These are phyloP conservation scores for Xanthostigma xanthostigma DNA, from an alignment of 2,888 invertebrate genomes.

Conservation along the genomic window DNA sequence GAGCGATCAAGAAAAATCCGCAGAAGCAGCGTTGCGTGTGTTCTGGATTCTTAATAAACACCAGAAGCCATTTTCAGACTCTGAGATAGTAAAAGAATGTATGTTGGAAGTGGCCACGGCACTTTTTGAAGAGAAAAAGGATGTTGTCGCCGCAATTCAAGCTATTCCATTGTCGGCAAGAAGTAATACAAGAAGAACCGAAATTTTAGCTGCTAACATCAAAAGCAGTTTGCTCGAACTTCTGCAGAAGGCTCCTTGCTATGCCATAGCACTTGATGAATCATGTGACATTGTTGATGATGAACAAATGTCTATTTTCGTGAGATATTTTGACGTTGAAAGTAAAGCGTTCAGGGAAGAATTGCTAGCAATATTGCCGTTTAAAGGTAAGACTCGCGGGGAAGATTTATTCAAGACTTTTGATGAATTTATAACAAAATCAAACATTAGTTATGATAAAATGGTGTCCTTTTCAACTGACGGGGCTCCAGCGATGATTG, in stretches of 20 bases:
- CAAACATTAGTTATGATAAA: conserved; percentile 12
- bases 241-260: conserved; percentile 14
- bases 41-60: conserved; percentile 12
- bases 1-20: conserved; percentile 11
- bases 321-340: conserved; percentile 15
- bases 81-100: conserved; percentile 9
- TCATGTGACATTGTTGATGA: conserved; percentile 18
- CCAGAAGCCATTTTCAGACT: conserved; percentile 11
- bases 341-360: conserved; percentile 14
- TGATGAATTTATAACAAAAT: conserved; percentile 10
- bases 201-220: conserved; percentile 16
- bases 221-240: conserved; percentile 9
- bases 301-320: conserved; percentile 18
- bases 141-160: conserved; percentile 11
- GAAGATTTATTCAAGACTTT: conserved; percentile 13
- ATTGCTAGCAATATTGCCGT: conserved; percentile 13
- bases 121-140: conserved; percentile 5
- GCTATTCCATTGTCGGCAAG: conserved; percentile 15
- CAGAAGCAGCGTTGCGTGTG: conserved; percentile 10
- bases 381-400: conserved; percentile 13
- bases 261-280: conserved; percentile 17
- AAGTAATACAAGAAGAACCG: conserved; percentile 17
- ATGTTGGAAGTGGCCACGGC: conserved; percentile 4
- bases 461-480: conserved; percentile 14
- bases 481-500: conserved; percentile 15